Evolutionary conservation across 2,888 invertebrate species (phyloP).

Genomic region (Cephus nigrinus): DNA sequence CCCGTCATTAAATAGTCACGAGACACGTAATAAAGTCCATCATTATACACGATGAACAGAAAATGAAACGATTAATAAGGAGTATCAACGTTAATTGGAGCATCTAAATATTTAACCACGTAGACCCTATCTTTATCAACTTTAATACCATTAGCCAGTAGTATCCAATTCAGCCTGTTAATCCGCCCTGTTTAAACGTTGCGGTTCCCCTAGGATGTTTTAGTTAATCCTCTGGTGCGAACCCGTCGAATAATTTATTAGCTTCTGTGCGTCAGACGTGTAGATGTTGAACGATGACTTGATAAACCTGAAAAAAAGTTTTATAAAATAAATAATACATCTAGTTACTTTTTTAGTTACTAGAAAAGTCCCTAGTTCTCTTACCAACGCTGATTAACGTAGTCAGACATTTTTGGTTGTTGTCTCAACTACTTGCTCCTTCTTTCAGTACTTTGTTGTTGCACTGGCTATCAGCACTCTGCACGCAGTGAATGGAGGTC

Average conservation of each 20-base stretch:
- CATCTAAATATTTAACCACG: not conserved
- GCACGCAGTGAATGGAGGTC: slow-evolving; percentile 21
- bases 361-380: not conserved
- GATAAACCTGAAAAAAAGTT: not conserved
- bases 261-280: not conserved
- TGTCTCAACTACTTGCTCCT: not conserved
- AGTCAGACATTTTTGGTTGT: not conserved
- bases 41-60: not conserved
- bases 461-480: not conserved
- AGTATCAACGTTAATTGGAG: not conserved
- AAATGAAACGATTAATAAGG: not conserved
- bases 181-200: not conserved
- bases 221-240: not conserved
- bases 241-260: not conserved
- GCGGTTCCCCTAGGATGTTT: slow-evolving; percentile 5
- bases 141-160: not conserved
- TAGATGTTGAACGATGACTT: not conserved
- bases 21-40: not conserved
- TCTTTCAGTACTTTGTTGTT: not conserved
- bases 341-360: not conserved
- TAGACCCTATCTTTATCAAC: not conserved
- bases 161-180: not conserved
- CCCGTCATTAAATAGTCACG: not conserved
- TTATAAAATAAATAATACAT: not conserved
- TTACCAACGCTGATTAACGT: no score